phyloP scores from a whole-genome alignment of 2,113 vertebrate species.

The Nothocercus nigrocapillus region DNA sequence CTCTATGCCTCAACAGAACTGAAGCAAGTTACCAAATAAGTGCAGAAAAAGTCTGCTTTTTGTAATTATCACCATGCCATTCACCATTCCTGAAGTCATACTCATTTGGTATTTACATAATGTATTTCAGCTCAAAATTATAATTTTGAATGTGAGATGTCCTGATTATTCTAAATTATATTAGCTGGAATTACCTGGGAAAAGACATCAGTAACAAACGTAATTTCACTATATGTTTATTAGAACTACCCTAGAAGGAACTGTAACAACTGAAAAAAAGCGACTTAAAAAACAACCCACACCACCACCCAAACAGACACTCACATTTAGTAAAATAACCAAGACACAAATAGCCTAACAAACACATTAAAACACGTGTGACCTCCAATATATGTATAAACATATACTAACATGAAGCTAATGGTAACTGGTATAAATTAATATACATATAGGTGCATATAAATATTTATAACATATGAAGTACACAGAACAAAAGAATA shows the following conservation, averaged over 20 bases:
- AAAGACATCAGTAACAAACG: slow-evolving; percentile 4
- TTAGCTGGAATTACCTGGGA: not conserved
- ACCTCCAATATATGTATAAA: not conserved
- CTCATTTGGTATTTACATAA: not conserved
- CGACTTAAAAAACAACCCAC: too few relatives aligned
- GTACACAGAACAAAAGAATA: not conserved
- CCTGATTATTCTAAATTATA: not conserved
- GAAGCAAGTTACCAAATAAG: slow-evolving; percentile 58
- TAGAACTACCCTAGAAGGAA: not conserved
- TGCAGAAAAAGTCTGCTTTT: not conserved
- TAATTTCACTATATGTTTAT: not conserved
- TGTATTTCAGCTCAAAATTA: slow-evolving; percentile 31
- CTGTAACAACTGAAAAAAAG: not conserved
- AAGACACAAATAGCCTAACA: not conserved
- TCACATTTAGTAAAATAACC: not conserved
- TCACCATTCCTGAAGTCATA: not conserved
- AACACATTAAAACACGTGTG: not conserved
- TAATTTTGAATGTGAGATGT: not conserved
- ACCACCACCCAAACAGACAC: too few relatives aligned
- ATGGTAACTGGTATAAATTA: not conserved
- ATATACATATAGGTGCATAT: not conserved
- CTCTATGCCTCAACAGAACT: slow-evolving; percentile 23
- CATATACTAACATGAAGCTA: not conserved
- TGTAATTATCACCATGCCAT: slow-evolving; percentile 37
- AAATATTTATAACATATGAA: not conserved